Conservation (phyloP, 1,140 invertebrate genomes). For the Globodera ellingtonae region DNA sequence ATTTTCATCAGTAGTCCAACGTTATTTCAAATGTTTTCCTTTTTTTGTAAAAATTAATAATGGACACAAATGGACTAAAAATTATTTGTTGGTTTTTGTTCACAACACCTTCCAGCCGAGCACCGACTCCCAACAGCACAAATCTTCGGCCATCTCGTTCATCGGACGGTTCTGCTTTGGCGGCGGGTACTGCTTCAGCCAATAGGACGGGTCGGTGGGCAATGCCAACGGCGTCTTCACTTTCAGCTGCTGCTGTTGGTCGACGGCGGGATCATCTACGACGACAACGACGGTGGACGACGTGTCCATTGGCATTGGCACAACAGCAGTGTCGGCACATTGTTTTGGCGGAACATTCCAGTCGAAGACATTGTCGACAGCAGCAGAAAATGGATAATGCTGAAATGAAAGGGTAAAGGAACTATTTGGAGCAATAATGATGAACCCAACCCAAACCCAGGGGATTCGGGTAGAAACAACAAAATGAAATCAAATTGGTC, state of each 20-base stretch:
- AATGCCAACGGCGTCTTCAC: background rate
- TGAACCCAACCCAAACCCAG: no score
- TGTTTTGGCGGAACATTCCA: background rate
- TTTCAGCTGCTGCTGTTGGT: background rate
- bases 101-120: background rate
- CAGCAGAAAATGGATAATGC: no score
- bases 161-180: conserved; percentile 8
- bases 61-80: background rate
- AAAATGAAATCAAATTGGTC: no score
- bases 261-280: no score
- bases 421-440: no score
- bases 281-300: no score
- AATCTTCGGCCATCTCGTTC: conserved; percentile 7
- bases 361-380: background rate
- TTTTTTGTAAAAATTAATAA: no score
- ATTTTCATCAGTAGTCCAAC: background rate
- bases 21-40: no score
- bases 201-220: conserved; percentile 5
- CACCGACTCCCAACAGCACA: conserved; percentile 8
- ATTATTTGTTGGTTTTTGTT: background rate
- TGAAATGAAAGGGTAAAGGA: no score
- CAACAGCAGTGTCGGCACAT: background rate
- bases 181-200: conserved; percentile 5
- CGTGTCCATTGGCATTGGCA: no score
- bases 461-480: no score